Base-by-base conservation (phyloP, 2,888 invertebrate genomes). In the Phortica okadai region DNA sequence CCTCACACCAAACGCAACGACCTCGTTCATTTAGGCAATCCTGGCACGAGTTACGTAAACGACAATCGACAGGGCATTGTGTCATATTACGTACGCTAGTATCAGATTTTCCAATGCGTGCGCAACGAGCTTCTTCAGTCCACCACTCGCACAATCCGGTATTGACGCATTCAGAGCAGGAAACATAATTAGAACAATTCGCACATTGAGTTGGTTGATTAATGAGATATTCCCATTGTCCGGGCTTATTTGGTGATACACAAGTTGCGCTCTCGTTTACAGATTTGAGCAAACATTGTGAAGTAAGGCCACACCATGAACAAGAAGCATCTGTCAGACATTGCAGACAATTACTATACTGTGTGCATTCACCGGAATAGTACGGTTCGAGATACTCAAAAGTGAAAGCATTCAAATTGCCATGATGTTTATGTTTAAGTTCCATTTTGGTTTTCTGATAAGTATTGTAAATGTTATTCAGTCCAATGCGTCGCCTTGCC, bases 1-100 rank as follows among this genome's bases (percentile, higher is more conserved):
- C 96, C 89, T 97, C 97, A 90, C 98, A 98, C 98, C 98, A 98
- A 0, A 98, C 98, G 91, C 98, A 98, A 78, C 97, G 94, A 41
- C 97, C 97, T 70, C 94, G 94, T 86, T 96, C 96, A 84, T 96
- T 96, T 73, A 98, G 92, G 89, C 98, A 98, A 74, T 95, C 94
- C 21, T 95, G 94, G 90, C 97, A 97, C 88, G 95, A 95, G 62
- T 92, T 93, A 69, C 97, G 94, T 90, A 94, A 91, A 82, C 97
- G 94, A 89, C 98, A 98, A 0, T 97, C 96, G 42, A 94, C 92
- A 0, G 97, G 97, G 89, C 98, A 98, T 69, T 94, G 93, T 14
- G 93, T 92, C 0, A 93, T 86, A 21, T 93, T 91, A 21, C 92
- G 92, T 0, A 96, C 93, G 33, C 96, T 96, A 8, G 95, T 95